Evolutionary conservation across 2,888 invertebrate species (phyloP).

Genomic region (Drosophila incognita): DNA sequence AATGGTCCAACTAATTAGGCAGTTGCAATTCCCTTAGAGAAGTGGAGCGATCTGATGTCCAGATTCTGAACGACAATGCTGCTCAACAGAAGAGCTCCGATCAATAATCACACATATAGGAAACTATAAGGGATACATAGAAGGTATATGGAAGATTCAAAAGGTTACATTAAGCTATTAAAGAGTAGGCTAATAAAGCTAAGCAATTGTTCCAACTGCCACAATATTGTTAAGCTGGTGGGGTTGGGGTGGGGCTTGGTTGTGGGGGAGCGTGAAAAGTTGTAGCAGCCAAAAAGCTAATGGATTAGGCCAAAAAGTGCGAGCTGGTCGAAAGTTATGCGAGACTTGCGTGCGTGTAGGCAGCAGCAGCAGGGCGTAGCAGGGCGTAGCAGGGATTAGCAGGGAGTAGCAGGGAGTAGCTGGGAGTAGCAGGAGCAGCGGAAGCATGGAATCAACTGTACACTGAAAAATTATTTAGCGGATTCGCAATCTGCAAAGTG

Average conservation of each 20-base stretch:
- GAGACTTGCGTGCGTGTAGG: slow-evolving; percentile 37
- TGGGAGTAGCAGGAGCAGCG: background rate
- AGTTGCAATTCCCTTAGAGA: slow-evolving; percentile 38
- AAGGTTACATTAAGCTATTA: background rate
- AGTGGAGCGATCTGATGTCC: too few relatives aligned
- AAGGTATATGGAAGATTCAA: background rate
- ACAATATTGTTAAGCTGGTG: slow-evolving; percentile 44
- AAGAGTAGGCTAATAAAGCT: background rate
- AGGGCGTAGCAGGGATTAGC: background rate
- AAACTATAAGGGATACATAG: background rate
- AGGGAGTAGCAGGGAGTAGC: background rate
- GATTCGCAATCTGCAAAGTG: background rate
- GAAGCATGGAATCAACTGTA: background rate
- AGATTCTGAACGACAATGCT: too few relatives aligned
- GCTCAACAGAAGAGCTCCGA: background rate
- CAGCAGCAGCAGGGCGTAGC: background rate
- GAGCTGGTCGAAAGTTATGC: slow-evolving; percentile 47
- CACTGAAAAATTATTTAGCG: background rate
- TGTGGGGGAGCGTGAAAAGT: slow-evolving; percentile 15
- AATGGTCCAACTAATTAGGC: background rate
- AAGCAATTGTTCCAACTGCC: slow-evolving; percentile 19
- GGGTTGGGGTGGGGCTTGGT: background rate
- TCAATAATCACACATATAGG: background rate
- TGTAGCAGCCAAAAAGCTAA: slow-evolving; percentile 44
- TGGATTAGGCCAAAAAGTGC: slow-evolving; percentile 48